Evolutionary conservation across 2,888 invertebrate genomes (phyloP).

Genomic region (Lycophotia porphyrea): DNA sequence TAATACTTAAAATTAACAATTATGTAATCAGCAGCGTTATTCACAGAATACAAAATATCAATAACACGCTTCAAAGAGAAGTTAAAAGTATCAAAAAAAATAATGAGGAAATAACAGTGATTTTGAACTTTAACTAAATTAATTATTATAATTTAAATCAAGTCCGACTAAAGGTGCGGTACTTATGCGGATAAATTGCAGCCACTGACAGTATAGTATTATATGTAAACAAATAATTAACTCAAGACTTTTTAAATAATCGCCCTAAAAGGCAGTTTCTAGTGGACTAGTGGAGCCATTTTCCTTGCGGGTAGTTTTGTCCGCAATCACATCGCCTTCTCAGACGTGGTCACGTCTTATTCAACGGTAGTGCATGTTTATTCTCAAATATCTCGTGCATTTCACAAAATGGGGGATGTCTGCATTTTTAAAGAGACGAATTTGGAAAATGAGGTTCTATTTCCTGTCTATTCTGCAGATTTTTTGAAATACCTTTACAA

Average conservation of each 20-base stretch:
- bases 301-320: conserved; percentile 37
- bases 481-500: neutral
- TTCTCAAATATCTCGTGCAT: conserved; percentile 37
- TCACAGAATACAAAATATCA: too few relatives aligned
- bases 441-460: neutral
- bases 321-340: conserved; percentile 54
- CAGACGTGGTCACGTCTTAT: conserved; percentile 46
- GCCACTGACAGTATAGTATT: too few relatives aligned
- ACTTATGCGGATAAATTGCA: too few relatives aligned
- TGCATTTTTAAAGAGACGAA: conserved; percentile 24
- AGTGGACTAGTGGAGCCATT: conserved; percentile 19
- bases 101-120: too few relatives aligned
- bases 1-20: too few relatives aligned
- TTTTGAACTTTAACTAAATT: too few relatives aligned
- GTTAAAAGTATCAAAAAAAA: too few relatives aligned
- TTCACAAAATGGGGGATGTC: conserved; percentile 30
- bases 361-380: conserved; percentile 53
- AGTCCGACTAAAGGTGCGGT: too few relatives aligned
- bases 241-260: neutral
- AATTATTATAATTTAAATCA: too few relatives aligned
- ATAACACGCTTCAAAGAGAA: too few relatives aligned
- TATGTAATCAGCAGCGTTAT: too few relatives aligned
- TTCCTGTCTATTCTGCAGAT: neutral
- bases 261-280: conserved; percentile 21
- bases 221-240: neutral